Base-by-base conservation (phyloP, 2,113 vertebrate genomes). In the Coregonus clupeaformis region DNA sequence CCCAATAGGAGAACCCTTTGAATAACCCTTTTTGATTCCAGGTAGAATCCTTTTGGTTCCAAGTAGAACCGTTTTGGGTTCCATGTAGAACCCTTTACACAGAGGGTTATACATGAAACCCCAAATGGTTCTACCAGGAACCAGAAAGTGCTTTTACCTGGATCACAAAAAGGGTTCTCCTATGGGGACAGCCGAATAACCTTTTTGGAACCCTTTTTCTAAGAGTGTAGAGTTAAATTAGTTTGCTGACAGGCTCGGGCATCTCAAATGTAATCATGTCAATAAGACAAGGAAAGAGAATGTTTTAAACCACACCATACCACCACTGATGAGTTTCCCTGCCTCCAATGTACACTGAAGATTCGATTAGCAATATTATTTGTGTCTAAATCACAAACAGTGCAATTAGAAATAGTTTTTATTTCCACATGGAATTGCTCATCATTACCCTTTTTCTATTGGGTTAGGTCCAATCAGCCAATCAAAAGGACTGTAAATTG, bases 371-470 rank as follows among this genome's bases (percentile, higher is more conserved):
- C 22, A 30, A 45, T 22, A 73, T 45, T 27, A 29, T 7, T 36
- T 36, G 25, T 13, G 25, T 36, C 57, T 16, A 22, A n/a, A 60
- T 22, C 18, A 59, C 18, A 22, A 73, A 64, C 20, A 49, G 22
- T 52, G 22, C 32, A n/a, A 6, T 45, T 42, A 0, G 25, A 14
- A 24, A 68, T 68, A 3, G 22, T 69, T 73, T 62, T 63, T 69
- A 71, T 71, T 72, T 67, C 66, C 55, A 68, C 12, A 25, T 24
- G 24, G 18, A 76, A 82, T 71, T 45, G 73, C 32, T 29, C 9
- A 59, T 74, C 42, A 76, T 82, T 70, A 68, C 49, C 12, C 4
- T 22, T 7, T 63, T 11, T 73, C 42, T 55, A 55, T 55, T 73
- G 47, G 73, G 27, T 79, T 24, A 1, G 52, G 22, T 62, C 67